phyloP scores from a whole-genome alignment of 1,140 invertebrate species.

The Reticulitermes speratus region DNA sequence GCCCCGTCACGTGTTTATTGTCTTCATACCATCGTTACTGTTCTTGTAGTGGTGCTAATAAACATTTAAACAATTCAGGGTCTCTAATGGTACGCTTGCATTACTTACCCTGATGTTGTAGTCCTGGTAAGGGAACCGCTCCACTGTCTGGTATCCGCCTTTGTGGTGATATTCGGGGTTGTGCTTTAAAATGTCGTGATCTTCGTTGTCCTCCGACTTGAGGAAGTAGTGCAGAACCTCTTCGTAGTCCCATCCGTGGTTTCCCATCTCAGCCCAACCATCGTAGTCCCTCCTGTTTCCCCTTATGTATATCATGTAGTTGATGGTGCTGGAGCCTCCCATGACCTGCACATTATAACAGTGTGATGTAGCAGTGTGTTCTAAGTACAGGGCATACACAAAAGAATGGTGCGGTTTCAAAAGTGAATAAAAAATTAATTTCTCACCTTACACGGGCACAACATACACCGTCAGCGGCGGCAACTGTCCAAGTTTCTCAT shows the following conservation, averaged over 20 bases:
- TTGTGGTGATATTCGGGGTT: constrained; percentile 53
- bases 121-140: constrained; percentile 61
- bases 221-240: constrained; percentile 60
- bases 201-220: constrained; percentile 54
- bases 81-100: background rate
- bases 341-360: constrained; percentile 43
- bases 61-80: too few species aligned
- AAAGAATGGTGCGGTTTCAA: too few species aligned
- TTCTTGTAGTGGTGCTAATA: too few species aligned
- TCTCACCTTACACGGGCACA: too few species aligned
- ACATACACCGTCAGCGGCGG: too few species aligned
- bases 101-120: constrained; percentile 50
- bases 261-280: constrained; percentile 63
- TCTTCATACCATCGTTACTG: too few species aligned
- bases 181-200: constrained; percentile 39
- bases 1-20: too few species aligned
- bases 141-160: constrained; percentile 61
- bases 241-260: constrained; percentile 63
- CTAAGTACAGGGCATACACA: background rate
- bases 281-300: constrained; percentile 66
- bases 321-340: constrained; percentile 64
- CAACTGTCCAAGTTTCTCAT: too few species aligned
- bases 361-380: background rate
- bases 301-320: constrained; percentile 68
- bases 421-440: too few species aligned